Evolutionary conservation across 2,888 invertebrate species (phyloP).

Genomic region (Synergus itoensis): DNA sequence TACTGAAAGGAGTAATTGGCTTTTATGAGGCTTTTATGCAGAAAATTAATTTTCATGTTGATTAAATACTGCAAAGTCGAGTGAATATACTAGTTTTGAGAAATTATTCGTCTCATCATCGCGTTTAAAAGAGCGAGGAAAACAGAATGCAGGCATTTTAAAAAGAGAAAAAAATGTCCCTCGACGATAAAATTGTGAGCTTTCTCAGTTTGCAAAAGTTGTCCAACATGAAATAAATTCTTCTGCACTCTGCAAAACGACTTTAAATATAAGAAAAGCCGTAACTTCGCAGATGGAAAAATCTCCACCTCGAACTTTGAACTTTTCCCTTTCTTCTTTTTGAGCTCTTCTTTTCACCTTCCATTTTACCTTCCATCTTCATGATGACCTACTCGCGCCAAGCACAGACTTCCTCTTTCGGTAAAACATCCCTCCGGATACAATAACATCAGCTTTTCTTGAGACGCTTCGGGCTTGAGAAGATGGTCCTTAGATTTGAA

Average conservation of each 20-base stretch:
- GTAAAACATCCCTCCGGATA: constrained; percentile 44
- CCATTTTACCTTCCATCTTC: constrained; percentile 42
- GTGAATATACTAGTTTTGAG: neutral
- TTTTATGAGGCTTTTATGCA: no score
- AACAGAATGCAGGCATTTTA: neutral
- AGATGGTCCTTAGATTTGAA: constrained; percentile 25
- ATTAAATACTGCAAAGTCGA: neutral
- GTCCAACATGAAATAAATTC: constrained; percentile 40
- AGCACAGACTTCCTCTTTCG: constrained; percentile 39
- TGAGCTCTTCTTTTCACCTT: constrained; percentile 27
- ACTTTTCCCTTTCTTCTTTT: constrained; percentile 37
- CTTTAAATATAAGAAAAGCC: constrained; percentile 41
- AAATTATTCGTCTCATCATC: neutral
- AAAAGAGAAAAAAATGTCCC: neutral
- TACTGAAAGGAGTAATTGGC: neutral
- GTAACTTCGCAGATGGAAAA: constrained; percentile 46
- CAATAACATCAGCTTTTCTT: constrained; percentile 48
- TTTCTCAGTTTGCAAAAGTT: constrained; percentile 16
- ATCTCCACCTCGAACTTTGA: constrained; percentile 41
- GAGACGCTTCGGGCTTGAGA: constrained; percentile 32
- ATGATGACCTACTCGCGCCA: constrained; percentile 38
- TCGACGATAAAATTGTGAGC: constrained; percentile 12
- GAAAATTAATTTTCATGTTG: neutral
- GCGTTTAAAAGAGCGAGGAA: neutral
- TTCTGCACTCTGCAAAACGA: constrained; percentile 19